Conservation (phyloP, 2,797 vertebrate genomes). For the Sylvia borin region DNA sequence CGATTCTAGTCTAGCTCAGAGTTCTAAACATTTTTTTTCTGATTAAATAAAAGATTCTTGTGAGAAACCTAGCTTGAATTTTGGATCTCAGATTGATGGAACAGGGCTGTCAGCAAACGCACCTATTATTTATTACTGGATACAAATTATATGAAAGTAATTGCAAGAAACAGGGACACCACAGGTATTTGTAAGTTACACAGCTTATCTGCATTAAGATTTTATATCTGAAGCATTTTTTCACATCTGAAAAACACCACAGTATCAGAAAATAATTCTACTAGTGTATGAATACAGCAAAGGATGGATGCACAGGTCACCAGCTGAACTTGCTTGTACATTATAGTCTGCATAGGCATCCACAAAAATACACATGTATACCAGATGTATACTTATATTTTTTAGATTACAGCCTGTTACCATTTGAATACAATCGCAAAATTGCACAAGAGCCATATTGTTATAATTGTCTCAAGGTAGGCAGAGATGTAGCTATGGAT, state of each 20-base stretch:
- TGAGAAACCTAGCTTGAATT: background rate
- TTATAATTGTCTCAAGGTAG: background rate
- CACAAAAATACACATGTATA: background rate
- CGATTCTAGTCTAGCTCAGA: background rate
- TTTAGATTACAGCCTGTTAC: slow-evolving; percentile 20
- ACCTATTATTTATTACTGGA: background rate
- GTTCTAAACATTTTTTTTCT: background rate
- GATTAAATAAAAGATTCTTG: background rate
- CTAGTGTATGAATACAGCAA: background rate
- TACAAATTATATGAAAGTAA: background rate
- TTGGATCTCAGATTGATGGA: background rate
- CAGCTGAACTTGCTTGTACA: background rate
- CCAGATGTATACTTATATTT: background rate
- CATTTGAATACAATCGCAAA: slow-evolving; percentile 13
- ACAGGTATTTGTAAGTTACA: background rate
- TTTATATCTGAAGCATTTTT: background rate
- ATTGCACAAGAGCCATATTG: background rate
- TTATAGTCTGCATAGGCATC: background rate
- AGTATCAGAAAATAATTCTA: background rate
- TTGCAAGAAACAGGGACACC: background rate
- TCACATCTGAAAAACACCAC: background rate
- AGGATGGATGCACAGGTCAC: background rate
- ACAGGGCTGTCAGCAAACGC: background rate
- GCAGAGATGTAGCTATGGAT: background rate
- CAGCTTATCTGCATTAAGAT: background rate